Evolutionary conservation across 2,888 invertebrate genomes (phyloP), one percentile per base, ranked within the genome.

Genomic region (Sinopyrophorus schimmeli): DNA sequence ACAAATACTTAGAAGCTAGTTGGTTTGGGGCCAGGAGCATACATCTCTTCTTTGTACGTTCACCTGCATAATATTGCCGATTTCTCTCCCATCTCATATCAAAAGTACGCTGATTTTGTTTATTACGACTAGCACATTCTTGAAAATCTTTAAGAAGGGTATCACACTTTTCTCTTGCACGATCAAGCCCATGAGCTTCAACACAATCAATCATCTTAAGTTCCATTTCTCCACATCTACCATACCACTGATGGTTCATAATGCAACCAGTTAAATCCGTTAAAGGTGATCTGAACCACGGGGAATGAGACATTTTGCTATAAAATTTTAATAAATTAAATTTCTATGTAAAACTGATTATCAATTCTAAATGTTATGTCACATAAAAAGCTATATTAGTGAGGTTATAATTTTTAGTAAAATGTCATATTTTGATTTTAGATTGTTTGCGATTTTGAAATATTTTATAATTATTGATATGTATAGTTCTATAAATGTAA

Each of bases 151-250:
- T 75, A 43, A 86, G 76, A 4, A 87, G 68, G 38, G 76, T 69
- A 3, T 70, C 64, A 66, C 92, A 92, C 65, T 84, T 81, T n/a
- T 63, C 64, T 20, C 73, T 59, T 1, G 85, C 87, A 24, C 77
- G 76, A n/a, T 82, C 80, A 5, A 82, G 60, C 1, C 91, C 92
- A 57, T 91, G 89, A 2, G 89, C 91, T 65, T 91, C 89, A 32
- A 89, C 65, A 63, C 91, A 92, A 57, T 91, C 87, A 74, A 87
- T 80, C 63, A 82, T 80, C 17, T 80, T 77, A 67, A 84, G 74
- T 73, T 91, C 90, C 58, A 86, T 74, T 46, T 79, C 76, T 20
- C 80, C 82, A 65, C 91, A 92, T 14, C 71, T 67, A 12, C 82
- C 82, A 61, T 80, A 74, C 63, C 79, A 73, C 68, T 88, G 88